phyloP scores from a whole-genome alignment of 2,888 invertebrate genomes.

The Limnephilus rhombicus region DNA sequence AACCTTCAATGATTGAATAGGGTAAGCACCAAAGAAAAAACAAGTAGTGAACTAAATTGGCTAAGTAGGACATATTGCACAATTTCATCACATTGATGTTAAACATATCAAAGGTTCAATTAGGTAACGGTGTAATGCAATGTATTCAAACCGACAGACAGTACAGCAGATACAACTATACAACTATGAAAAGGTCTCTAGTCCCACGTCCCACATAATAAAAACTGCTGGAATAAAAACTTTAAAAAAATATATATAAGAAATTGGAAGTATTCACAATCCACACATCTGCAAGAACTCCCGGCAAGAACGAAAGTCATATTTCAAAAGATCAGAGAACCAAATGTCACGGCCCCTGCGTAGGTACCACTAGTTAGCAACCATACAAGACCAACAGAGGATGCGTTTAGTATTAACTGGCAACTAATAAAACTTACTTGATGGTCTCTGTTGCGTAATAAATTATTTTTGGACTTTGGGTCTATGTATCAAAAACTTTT shows the following conservation, averaged over 20 bases:
- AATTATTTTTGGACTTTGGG: not conserved
- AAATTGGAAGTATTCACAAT: not conserved
- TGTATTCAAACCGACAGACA: not conserved
- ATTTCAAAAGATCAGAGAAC: constrained; percentile 23
- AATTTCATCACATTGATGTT: not conserved
- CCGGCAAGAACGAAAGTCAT: constrained; percentile 6
- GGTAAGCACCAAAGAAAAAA: not conserved
- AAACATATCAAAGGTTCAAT: not conserved
- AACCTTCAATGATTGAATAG: not conserved
- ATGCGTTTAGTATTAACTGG: not conserved
- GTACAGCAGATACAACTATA: not conserved
- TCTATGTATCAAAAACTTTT: no score
- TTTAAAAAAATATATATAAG: no score
- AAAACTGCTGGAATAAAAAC: no score
- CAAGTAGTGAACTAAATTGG: not conserved
- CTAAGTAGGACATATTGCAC: not conserved
- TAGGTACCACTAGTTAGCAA: not conserved
- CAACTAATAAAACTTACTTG: not conserved
- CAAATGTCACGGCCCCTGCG: constrained; percentile 39
- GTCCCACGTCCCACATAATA: not conserved
- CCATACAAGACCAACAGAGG: not conserved
- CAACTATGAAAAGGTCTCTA: not conserved
- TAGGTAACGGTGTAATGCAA: not conserved
- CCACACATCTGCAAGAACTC: not conserved
- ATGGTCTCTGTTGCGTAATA: not conserved